A percentile compares a stretch with the other conserved stretches of the same genome.
These are phyloP conservation scores for Spodoptera frugiperda DNA, from an alignment of 1,140 invertebrate genomes.

Conservation along the genomic window DNA sequence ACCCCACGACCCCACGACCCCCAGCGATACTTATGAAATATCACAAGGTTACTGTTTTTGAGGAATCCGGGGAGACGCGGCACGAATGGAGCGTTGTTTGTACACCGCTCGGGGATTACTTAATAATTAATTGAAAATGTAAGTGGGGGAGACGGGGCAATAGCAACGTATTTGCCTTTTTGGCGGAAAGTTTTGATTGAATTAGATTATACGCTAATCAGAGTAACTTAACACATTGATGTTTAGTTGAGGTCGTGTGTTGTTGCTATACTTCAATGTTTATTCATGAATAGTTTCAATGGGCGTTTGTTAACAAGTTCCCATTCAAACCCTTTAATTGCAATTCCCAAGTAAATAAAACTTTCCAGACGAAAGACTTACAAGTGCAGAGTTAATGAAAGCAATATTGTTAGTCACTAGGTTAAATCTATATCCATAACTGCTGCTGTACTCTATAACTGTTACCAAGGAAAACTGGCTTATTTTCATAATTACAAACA, in stretches of 20 bases:
- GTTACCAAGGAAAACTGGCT: conserved; percentile 29
- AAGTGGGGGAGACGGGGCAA: conserved; percentile 30
- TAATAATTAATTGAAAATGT: conserved; percentile 38
- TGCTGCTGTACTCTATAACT: background rate
- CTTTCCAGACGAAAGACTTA: background rate
- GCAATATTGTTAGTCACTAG: conserved; percentile 7
- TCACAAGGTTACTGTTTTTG: conserved; percentile 30
- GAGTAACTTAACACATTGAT: background rate
- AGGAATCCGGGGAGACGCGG: background rate
- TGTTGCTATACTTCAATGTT: too few relatives aligned
- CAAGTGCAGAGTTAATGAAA: background rate
- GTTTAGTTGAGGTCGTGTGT: too few relatives aligned
- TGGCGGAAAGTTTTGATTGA: background rate
- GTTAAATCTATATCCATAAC: background rate
- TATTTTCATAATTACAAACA: conserved; percentile 34
- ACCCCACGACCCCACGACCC: background rate
- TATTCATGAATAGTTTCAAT: too few relatives aligned
- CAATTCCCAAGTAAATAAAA: background rate
- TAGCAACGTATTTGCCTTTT: conserved; percentile 19
- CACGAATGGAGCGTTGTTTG: conserved; percentile 10
- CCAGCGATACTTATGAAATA: conserved; percentile 25
- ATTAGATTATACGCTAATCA: background rate
- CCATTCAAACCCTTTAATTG: too few relatives aligned
- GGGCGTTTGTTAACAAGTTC: too few relatives aligned
- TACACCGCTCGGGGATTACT: conserved; percentile 35